Base-by-base conservation (phyloP, 2,797 vertebrate species). In the Sebastes iracundus region DNA sequence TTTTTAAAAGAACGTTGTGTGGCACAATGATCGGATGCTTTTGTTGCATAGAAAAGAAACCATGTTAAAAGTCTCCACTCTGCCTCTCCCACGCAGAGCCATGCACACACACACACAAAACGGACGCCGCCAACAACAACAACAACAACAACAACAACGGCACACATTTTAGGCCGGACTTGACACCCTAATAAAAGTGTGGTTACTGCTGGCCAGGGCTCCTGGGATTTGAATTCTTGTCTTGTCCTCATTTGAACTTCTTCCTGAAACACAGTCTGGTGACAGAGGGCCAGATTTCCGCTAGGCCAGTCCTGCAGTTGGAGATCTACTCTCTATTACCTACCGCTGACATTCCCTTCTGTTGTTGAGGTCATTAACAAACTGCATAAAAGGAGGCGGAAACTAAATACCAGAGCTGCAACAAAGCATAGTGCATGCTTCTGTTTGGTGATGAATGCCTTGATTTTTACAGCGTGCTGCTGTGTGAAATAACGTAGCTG, bases 221-320 rank as follows among this genome's bases (percentile, higher is more conserved):
- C 92, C 93, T 93, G 89, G 83, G 82, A 83, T 92, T 92, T 91
- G 81, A 94, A 78, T 70, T 83, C 86, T 75, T 94, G 67, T 95
- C 84, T 80, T 92, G 93, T 95, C 96, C 95, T 96, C 86, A 90
- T 88, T 86, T 95, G 94, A 96, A 96, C 95, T 92, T 87, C 86
- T 90, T 90, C 83, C 87, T 94, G 81, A 94, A 94, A 89, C 88
- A 84, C 88, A 86, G 88, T 75, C 89, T 87, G 74, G 87, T 90
- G 87, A 94, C 84, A 86, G 84, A 75, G 86, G 82, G 89, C 87
- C 92, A 93, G 92, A 90, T 95, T 93, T 95, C 87, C 83, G 70
- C 87, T 55, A 83, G 88, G 78, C 86, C 80, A 4, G 83, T 84
- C 83, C 87, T 85, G 75, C 81, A 86, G 85, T 86, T 74, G 81